A percentile compares a stretch with the other conserved stretches of the same genome.
Evolutionary conservation across 1,140 invertebrate genomes (phyloP).

Genomic region (Panagrolaimus sp.): DNA sequence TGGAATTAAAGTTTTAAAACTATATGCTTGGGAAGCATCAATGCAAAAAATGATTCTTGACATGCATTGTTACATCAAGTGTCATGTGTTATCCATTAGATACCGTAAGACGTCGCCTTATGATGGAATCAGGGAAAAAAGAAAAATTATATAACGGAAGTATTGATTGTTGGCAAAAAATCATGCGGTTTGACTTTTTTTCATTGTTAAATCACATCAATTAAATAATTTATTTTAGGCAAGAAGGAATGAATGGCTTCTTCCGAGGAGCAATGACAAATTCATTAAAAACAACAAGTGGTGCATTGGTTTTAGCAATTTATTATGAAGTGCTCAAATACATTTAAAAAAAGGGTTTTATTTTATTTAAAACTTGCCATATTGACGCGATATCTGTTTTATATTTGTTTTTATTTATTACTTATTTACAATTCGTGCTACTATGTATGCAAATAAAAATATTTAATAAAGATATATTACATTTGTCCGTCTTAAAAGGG

Average conservation of each 20-base stretch:
- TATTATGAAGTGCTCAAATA: constrained; percentile 55
- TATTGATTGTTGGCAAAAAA: constrained; percentile 41
- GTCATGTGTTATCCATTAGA: constrained; percentile 51
- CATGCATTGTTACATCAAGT: constrained; percentile 43
- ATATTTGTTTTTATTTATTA: no score
- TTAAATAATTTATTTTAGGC: constrained; percentile 32
- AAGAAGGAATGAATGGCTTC: constrained; percentile 40
- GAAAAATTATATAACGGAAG: constrained; percentile 40
- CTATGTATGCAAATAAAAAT: no score
- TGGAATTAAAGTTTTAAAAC: constrained; percentile 73
- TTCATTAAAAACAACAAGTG: constrained; percentile 46
- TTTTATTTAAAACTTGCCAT: no score
- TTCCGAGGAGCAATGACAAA: constrained; percentile 51
- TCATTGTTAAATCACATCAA: background rate
- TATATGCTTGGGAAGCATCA: constrained; percentile 81
- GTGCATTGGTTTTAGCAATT: constrained; percentile 50
- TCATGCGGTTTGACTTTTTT: constrained; percentile 25
- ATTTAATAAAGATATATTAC: no score
- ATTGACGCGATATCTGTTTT: no score
- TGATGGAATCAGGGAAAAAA: constrained; percentile 47
- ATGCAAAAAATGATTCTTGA: constrained; percentile 66
- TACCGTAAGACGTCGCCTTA: constrained; percentile 48
- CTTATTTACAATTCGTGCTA: no score
- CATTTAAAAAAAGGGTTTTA: constrained; percentile 20
- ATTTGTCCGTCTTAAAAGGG: no score